phyloP scores from a whole-genome alignment of 2,797 vertebrate species.

The Smutsia temminckii region DNA sequence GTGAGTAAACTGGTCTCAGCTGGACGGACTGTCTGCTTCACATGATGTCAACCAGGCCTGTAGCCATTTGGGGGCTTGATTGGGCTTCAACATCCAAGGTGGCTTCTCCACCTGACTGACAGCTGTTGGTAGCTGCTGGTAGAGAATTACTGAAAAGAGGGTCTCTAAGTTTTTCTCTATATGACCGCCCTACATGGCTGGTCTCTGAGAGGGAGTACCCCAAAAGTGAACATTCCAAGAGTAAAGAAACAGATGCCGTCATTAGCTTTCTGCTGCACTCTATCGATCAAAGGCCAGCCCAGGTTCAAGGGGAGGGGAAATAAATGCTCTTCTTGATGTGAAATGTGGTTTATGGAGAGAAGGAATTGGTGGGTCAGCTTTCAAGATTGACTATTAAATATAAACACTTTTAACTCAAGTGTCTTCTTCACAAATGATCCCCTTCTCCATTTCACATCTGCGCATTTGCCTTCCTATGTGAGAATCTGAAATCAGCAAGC shows the following conservation, averaged over 20 bases:
- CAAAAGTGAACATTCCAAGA: neutral
- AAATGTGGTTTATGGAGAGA: neutral
- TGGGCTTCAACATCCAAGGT: neutral
- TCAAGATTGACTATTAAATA: neutral
- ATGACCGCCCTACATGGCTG: neutral
- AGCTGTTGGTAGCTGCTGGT: neutral
- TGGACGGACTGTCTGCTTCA: neutral
- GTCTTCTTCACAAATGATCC: neutral
- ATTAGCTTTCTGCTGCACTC: neutral
- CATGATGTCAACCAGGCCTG: neutral
- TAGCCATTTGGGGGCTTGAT: neutral
- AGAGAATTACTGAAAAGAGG: neutral
- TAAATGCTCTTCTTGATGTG: neutral
- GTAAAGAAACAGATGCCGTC: neutral
- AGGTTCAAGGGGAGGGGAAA: neutral
- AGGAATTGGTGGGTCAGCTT: neutral
- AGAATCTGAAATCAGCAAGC: neutral
- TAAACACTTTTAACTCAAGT: neutral
- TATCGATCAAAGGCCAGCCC: neutral
- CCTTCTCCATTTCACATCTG: neutral
- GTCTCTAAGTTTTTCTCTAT: neutral
- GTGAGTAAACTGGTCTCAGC: neutral
- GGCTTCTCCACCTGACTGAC: neutral
- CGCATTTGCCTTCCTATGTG: neutral
- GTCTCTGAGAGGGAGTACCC: neutral